Conservation (phyloP, 1,140 invertebrate species). For the Gyrodactylus bullatarudis region DNA sequence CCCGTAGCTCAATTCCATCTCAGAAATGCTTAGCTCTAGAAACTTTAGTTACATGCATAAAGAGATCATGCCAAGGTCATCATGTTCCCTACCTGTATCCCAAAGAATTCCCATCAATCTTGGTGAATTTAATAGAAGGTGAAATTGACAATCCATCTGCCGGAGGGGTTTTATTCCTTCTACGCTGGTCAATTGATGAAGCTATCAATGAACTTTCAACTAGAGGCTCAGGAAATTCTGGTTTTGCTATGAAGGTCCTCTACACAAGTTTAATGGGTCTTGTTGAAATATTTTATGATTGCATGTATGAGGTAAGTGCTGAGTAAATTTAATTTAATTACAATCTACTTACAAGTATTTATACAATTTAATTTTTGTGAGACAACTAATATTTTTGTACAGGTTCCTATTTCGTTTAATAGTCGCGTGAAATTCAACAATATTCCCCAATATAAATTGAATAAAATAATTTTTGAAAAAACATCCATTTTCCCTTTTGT, state of each 20-base stretch:
- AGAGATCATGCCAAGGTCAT: neutral
- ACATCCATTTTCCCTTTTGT: too few species aligned
- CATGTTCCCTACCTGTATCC: neutral
- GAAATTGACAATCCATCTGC: neutral
- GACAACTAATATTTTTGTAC: too few species aligned
- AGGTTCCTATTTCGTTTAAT: too few species aligned
- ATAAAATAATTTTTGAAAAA: too few species aligned
- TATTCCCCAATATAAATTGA: too few species aligned
- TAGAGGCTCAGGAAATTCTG: neutral
- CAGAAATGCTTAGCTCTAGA: neutral
- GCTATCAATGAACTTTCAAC: neutral
- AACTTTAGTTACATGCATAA: neutral
- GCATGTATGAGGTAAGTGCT: neutral
- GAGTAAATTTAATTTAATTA: too few species aligned
- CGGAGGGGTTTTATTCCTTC: neutral
- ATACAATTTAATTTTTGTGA: too few species aligned
- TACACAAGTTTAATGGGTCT: neutral
- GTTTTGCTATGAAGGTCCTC: neutral
- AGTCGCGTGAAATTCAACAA: too few species aligned
- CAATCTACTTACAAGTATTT: too few species aligned
- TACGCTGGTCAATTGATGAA: neutral
- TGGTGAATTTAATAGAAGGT: neutral
- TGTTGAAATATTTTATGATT: neutral
- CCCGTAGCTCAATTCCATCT: neutral
- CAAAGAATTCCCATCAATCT: neutral